Evolutionary conservation across 1,140 invertebrate species (phyloP), one percentile per base, ranked within the genome.

Genomic region (Camponotus pennsylvanicus): DNA sequence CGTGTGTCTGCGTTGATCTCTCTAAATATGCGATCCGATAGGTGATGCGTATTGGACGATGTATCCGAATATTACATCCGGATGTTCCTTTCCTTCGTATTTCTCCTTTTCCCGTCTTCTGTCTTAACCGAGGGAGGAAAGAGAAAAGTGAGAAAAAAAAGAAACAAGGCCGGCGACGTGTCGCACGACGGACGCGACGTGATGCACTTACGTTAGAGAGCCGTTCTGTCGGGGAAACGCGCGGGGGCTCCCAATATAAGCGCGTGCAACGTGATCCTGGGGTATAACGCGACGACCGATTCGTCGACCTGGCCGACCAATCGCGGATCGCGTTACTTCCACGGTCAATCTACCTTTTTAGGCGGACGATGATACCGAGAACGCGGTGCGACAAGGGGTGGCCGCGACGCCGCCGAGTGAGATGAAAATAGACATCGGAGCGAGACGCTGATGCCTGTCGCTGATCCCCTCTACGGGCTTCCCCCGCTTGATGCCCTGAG

Each of bases 151-250:
- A 63, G 73, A 64, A 64, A 49, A 69, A 61, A 83, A 88, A 90
- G 78, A 89, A 91, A 86, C 80, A 79, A 86, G 88, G 55, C 84
- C 37, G 64, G 75, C 73, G 79, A 32, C 21, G 63, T 27, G 27
- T 86, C 77, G 79, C 82, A 40, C 37, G 82, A 86, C 66, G 75
- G 64, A 70, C 77, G 75, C 94, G 94, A 95, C 94, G 94, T 96
- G 95, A 92, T 95, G 94, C 96, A 97, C 97, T 97, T 97, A 97
- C 97, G 97, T 98, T 98, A 97, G 97, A 97, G 97, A 98, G 97
- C 97, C 97, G 97, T 98, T 98, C 97, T 98, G 97, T 97, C 97
- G 96, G 96, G 96, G 95, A 95, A 95, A 96, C 95, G 95, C 96
- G 95, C 95, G 94, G 95, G 93, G 95, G 93, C 95, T 95, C 96